Evolutionary conservation across 2,113 vertebrate species (phyloP), one percentile per base, ranked within the genome.

Genomic region (Psettodes erumei): DNA sequence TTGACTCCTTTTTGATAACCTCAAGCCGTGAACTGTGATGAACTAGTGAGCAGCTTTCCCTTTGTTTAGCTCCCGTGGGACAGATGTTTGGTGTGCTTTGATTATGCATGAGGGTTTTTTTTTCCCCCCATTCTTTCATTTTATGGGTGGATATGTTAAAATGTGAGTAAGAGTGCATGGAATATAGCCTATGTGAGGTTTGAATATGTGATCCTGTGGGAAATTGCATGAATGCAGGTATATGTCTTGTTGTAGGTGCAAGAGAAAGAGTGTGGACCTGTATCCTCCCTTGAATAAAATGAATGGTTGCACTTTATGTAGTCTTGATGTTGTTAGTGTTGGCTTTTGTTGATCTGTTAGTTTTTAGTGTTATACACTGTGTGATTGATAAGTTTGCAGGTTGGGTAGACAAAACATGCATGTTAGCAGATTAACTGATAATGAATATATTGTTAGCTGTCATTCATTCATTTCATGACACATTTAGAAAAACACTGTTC

Each of bases 41-140:
- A 62, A 37, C 13, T 6, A 12, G 23, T 6, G 2, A 66, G 30
- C 50, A 55, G 38, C 50, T 11, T 58, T 56, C 28, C 59, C 23
- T 67, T 76, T 81, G 63, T 69, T 64, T 55, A 6, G 30, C 32
- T 30, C 54, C 45, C 27, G 15, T 30, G 32, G 58, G 68, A 30
- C n/a, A 33, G 23, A 55, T 79, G 25, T 65, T 64, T 48, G n/a
- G 45, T 21, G 12, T n/a, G 1, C 18, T 77, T 51, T 54, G 53
- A 85, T 64, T 77, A 64, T 77, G 59, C 45, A 54, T 48, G 30
- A 35, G 37, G 27, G n/a, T 12, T 48, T 55, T 55, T 48, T 25
- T 16, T 16, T n/a, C n/a, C n/a, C n/a, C 0, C 6, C 7, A 1
- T 38, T 60, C 27, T 25, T 32, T 32, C 18, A 19, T 62, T 70